phyloP scores from a whole-genome alignment of 2,888 invertebrate genomes.

The Myopa testacea region DNA sequence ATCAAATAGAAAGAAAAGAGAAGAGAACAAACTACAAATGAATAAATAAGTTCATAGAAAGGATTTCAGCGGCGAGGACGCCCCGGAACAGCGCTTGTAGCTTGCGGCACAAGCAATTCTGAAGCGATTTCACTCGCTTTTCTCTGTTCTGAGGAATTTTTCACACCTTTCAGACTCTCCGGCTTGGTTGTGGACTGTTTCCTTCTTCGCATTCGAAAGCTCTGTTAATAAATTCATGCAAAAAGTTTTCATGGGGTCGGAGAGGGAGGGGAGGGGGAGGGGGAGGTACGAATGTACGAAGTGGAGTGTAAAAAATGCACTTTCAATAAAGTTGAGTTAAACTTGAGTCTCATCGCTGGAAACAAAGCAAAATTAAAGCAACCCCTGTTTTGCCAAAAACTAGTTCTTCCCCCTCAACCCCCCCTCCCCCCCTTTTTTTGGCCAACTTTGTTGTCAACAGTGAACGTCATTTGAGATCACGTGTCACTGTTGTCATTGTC shows the following conservation, averaged over 20 bases:
- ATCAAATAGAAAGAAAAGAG: neutral
- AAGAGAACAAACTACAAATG: neutral
- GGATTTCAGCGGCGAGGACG: neutral
- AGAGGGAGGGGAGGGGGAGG: neutral
- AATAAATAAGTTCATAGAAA: neutral
- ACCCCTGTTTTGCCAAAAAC: neutral
- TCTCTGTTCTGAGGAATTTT: neutral
- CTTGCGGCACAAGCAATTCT: neutral
- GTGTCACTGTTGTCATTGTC: constrained; percentile 25
- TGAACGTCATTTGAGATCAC: neutral
- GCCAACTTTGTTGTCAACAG: neutral
- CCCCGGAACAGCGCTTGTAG: neutral
- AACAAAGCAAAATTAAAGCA: constrained; percentile 11
- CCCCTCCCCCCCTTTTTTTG: too few species aligned
- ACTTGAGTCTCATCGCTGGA: neutral
- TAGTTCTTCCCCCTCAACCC: neutral
- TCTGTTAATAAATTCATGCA: neutral
- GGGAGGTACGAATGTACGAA: neutral
- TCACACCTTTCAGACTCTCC: too few species aligned
- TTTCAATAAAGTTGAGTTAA: neutral
- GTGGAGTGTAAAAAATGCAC: too few species aligned
- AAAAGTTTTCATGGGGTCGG: neutral
- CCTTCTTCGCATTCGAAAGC: neutral
- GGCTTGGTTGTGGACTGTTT: too few species aligned
- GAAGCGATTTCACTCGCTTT: neutral